Percentiles rank a stretch among this genome's conserved stretches.
Evolutionary conservation across 2,797 vertebrate genomes (phyloP).

Genomic region (Corythornis leucogaster): DNA sequence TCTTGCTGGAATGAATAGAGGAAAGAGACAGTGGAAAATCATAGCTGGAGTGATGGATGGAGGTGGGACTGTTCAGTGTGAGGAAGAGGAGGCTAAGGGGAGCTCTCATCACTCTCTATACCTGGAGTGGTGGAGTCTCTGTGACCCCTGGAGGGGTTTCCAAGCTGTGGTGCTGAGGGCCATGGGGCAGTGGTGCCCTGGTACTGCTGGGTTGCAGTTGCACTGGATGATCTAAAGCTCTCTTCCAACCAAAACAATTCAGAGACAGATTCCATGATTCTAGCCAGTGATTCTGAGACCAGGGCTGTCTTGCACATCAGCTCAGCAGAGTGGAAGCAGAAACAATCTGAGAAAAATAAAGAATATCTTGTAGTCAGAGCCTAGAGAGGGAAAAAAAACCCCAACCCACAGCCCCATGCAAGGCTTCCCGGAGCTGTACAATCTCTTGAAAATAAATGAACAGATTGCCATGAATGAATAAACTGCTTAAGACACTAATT

Average conservation of each 20-base stretch:
- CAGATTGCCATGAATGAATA: constrained; percentile 64
- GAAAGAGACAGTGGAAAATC: neutral
- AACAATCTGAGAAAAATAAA: neutral
- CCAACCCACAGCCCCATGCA: neutral
- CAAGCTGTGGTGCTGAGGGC: too few relatives aligned
- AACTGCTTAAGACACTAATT: constrained; percentile 51
- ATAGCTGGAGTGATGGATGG: neutral
- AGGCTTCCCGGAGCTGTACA: constrained; percentile 14
- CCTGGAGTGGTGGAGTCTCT: too few relatives aligned
- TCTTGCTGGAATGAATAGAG: neutral
- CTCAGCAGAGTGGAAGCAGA: neutral
- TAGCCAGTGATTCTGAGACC: neutral
- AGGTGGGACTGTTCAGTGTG: too few relatives aligned
- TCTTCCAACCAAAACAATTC: too few relatives aligned
- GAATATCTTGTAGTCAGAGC: neutral
- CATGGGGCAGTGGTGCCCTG: too few relatives aligned
- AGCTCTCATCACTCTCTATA: too few relatives aligned
- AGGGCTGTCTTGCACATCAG: neutral
- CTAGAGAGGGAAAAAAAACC: neutral
- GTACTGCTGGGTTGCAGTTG: too few relatives aligned
- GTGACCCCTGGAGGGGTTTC: too few relatives aligned
- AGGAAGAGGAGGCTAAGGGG: too few relatives aligned
- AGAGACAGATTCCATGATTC: too few relatives aligned
- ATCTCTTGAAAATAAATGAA: constrained; percentile 50
- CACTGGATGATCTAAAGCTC: too few relatives aligned